Conservation (phyloP, 2,797 vertebrate genomes). For the Alca torda region DNA sequence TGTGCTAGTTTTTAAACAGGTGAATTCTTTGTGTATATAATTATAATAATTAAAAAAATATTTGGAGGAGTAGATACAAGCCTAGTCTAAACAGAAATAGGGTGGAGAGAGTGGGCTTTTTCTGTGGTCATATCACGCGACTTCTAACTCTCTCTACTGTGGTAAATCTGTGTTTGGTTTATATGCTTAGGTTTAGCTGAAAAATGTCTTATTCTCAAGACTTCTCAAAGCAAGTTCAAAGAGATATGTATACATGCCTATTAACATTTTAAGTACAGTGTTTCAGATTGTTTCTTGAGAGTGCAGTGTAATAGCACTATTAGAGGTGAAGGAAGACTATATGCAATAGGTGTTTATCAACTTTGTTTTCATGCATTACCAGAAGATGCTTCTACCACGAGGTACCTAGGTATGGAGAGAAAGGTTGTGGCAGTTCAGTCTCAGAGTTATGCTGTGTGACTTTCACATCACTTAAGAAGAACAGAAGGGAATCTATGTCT, state of each 20-base stretch:
- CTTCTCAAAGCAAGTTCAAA: neutral
- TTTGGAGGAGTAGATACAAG: neutral
- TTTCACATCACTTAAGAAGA: neutral
- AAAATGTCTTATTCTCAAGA: neutral
- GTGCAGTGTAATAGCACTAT: neutral
- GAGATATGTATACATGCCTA: neutral
- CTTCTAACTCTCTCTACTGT: neutral
- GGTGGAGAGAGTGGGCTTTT: neutral
- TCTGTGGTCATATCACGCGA: neutral
- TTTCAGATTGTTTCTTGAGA: neutral
- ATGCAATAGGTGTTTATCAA: neutral
- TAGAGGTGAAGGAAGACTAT: neutral
- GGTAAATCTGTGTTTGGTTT: neutral
- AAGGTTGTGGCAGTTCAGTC: neutral
- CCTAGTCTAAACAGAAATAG: neutral
- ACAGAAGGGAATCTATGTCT: neutral
- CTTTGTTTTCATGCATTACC: accelerated
- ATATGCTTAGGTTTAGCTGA: neutral
- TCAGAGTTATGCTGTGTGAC: neutral
- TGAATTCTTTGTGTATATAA: neutral
- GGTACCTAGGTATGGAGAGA: too few relatives aligned
- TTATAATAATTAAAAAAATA: neutral
- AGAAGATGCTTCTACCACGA: neutral
- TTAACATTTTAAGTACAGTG: neutral
- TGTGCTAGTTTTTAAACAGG: neutral